A percentile compares a stretch with the other conserved stretches of the same genome.
These are phyloP conservation scores for Sinodicranocentrus sp. DNA, from an alignment of 2,888 invertebrate species.

Conservation along the genomic window DNA sequence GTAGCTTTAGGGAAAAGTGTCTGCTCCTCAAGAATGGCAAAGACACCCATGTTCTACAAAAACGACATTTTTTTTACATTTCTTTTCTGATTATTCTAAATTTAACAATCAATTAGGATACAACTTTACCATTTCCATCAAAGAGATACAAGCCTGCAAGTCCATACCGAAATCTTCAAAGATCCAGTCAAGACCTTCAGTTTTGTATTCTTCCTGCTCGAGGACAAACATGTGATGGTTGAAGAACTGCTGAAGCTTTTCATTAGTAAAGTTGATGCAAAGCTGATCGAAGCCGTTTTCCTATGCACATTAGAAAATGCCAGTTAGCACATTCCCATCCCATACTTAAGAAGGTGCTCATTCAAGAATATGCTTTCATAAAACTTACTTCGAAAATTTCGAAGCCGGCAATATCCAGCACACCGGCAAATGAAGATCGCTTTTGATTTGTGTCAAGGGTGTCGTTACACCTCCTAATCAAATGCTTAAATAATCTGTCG, in stretches of 20 bases:
- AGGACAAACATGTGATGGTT: conserved; percentile 99
- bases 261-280: conserved; percentile 99
- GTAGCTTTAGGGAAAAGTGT: conserved; percentile 84
- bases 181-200: conserved; percentile 95
- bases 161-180: conserved; percentile 99
- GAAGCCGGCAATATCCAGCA: conserved; percentile 83
- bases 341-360: no score
- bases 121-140: conserved; percentile 85
- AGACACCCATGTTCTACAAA: conserved; percentile 70
- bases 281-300: conserved; percentile 98
- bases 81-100: no score
- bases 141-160: conserved; percentile 95
- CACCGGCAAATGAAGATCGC: conserved; percentile 82
- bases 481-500: conserved; percentile 79
- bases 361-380: no score
- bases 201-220: conserved; percentile 97
- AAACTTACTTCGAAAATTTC: conserved; percentile 82
- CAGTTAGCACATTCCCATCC: no score
- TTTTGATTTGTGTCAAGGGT: conserved; percentile 81
- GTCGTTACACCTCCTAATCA: conserved; percentile 81
- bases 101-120: no score
- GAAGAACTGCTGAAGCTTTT: conserved; percentile 98
- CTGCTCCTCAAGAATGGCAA: conserved; percentile 73
- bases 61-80: neutral
- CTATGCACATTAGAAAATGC: no score